Evolutionary conservation across 2,888 invertebrate genomes (phyloP).

Genomic region (Catocala sponsa): DNA sequence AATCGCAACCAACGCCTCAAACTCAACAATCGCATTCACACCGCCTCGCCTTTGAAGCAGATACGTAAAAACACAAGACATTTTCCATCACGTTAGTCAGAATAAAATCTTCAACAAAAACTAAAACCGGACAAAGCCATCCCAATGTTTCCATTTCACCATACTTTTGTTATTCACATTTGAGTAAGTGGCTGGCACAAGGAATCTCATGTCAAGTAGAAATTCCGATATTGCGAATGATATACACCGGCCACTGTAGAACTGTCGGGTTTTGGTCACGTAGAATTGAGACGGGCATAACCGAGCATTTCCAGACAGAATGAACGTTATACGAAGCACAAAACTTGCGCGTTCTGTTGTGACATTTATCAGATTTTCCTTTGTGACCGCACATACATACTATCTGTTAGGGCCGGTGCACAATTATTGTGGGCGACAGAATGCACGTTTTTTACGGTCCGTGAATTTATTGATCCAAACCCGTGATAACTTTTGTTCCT

Average conservation of each 20-base stretch:
- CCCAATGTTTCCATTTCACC: neutral
- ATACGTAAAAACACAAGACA: no score
- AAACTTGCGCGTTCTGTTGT: constrained; percentile 53
- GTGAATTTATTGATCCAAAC: no score
- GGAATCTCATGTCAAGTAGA: neutral
- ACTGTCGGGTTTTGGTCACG: constrained; percentile 44
- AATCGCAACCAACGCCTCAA: no score
- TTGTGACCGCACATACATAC: constrained; percentile 49
- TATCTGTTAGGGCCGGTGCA: constrained; percentile 57
- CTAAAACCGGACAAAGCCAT: no score
- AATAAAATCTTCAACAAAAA: no score
- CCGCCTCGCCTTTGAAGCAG: no score
- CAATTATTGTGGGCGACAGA: constrained; percentile 51
- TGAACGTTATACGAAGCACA: constrained; percentile 35
- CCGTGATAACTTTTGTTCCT: no score
- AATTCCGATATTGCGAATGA: constrained; percentile 22
- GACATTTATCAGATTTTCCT: constrained; percentile 68
- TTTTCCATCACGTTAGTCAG: no score
- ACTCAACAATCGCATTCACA: no score
- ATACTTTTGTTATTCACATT: neutral
- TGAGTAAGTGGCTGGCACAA: neutral
- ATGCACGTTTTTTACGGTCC: no score
- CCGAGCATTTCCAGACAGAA: constrained; percentile 17
- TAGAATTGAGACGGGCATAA: constrained; percentile 41
- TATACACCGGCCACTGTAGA: constrained; percentile 21